Evolutionary conservation across 2,797 vertebrate species (phyloP), one percentile per base, ranked within the genome.

Genomic region (Rhodeus uyekii): DNA sequence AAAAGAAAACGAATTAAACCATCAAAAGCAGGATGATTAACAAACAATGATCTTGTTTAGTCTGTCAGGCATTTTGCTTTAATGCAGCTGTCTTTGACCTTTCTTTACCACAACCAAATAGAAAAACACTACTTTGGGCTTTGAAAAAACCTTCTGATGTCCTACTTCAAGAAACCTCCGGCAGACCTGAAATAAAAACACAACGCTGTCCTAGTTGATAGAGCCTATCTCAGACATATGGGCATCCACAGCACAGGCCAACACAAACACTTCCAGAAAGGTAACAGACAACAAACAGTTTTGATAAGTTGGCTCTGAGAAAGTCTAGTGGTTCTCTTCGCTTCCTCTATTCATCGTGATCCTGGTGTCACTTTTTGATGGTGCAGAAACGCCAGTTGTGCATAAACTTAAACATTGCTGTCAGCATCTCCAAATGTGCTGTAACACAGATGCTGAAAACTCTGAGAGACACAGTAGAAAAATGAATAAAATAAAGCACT

Each of bases 131-230:
- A 84, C 83, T 86, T 80, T 84, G 60, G 80, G 80, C 39, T 73
- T 63, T 80, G 34, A 48, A 82, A 80, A 76, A 55, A 86, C 38
- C 42, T 60, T 32, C 67, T 76, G 19, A 67, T 87, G 85, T 84
- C 87, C 88, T 87, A 89, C 84, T 88, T 89, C 68, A 85, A 76
- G 63, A 83, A 71, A 84, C 63, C 80, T 60, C 79, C 46, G 8
- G 81, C 80, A 84, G 84, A 83, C 84, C 84, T 86, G 74, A 86
- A 94, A 94, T 92, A 92, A 93, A 94, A 92, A 93, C 90, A 94
- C 91, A 91, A 91, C 89, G 91, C 91, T 93, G 94, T 92, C 94
- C 94, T 90, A 95, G 92, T 92, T 92, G 89, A 93, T 91, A 90
- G 88, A 83, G 78, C 34, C 46, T 9, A 77, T 77, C 65, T 81